Evolutionary conservation across 1,140 invertebrate genomes (phyloP).

Genomic region (Zaprionus gabonicus): DNA sequence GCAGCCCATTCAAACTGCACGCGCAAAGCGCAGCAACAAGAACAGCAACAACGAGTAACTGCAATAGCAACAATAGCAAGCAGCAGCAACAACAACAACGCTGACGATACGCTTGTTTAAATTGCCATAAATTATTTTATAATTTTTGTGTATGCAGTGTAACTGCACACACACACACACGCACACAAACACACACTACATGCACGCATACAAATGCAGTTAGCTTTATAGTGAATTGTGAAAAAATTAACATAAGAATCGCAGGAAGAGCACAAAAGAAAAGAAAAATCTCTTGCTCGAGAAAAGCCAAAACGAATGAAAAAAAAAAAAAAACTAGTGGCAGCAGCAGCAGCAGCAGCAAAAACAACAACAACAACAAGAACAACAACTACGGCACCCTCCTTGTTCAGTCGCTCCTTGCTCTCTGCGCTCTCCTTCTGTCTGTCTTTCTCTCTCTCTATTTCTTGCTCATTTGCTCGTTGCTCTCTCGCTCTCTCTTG

Average conservation of each 20-base stretch:
- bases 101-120: constrained; percentile 53
- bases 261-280: constrained; percentile 18
- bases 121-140: constrained; percentile 75
- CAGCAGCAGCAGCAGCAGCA: constrained; percentile 33
- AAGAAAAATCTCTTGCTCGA: constrained; percentile 44
- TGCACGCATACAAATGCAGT: constrained; percentile 6
- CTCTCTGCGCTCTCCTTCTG: constrained; percentile 1
- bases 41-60: constrained; percentile 30
- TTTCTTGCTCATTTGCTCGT: constrained; percentile 3
- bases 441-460: constrained; percentile 18
- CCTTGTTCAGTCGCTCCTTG: constrained; percentile 31
- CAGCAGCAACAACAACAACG: constrained; percentile 25
- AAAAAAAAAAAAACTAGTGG: constrained; percentile 26
- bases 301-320: constrained; percentile 45
- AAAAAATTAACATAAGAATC: constrained; percentile 54
- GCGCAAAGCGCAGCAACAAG: constrained; percentile 41
- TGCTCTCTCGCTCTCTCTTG: background rate
- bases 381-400: constrained; percentile 20
- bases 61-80: constrained; percentile 21
- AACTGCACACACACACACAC: constrained; percentile 16
- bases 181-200: constrained; percentile 1
- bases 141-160: constrained; percentile 59
- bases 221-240: constrained; percentile 31
- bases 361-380: constrained; percentile 18
- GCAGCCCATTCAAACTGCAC: constrained; percentile 75